Percentiles rank a stretch among this genome's conserved stretches.
Conservation (phyloP, 2,888 invertebrate species). For the Hofmannophila pseudospretella region DNA sequence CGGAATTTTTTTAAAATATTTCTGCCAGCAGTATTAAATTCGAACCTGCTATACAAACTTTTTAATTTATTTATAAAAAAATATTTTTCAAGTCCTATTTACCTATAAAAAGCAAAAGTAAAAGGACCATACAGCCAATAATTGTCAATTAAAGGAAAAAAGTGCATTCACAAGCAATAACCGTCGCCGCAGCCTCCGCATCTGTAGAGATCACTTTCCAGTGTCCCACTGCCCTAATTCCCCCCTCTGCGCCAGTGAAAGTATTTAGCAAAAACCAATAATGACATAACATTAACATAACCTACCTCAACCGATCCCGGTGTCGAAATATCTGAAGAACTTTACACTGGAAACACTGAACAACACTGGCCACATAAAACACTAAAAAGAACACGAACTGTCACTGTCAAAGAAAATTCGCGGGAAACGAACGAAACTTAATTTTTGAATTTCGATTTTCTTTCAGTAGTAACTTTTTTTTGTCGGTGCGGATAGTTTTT, state of each 20-base stretch:
- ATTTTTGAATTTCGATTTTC: slow-evolving; percentile 1
- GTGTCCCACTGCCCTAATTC: slow-evolving; percentile 47
- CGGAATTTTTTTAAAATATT: no score
- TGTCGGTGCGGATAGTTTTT: slow-evolving; percentile 8
- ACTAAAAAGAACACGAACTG: slow-evolving; percentile 19
- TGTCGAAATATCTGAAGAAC: slow-evolving; percentile 16
- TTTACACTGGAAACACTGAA: slow-evolving; percentile 12
- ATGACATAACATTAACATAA: slow-evolving; percentile 47
- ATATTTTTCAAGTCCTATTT: no score
- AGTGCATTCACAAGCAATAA: neutral
- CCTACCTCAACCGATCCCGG: slow-evolving; percentile 24
- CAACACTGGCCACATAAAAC: slow-evolving; percentile 8
- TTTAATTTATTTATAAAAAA: no score
- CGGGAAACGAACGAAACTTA: no score
- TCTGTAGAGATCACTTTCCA: slow-evolving; percentile 36
- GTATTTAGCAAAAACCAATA: slow-evolving; percentile 40
- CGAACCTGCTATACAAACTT: no score
- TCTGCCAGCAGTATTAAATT: no score
- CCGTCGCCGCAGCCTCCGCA: slow-evolving; percentile 1
- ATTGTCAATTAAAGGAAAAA: neutral
- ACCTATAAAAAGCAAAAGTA: no score
- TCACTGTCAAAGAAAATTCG: slow-evolving; percentile 30
- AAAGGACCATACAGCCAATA: no score
- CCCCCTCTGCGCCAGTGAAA: slow-evolving; percentile 40
- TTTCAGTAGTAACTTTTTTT: neutral